Conservation (phyloP, 2,888 invertebrate species). For the Eustalomyia histrio region DNA sequence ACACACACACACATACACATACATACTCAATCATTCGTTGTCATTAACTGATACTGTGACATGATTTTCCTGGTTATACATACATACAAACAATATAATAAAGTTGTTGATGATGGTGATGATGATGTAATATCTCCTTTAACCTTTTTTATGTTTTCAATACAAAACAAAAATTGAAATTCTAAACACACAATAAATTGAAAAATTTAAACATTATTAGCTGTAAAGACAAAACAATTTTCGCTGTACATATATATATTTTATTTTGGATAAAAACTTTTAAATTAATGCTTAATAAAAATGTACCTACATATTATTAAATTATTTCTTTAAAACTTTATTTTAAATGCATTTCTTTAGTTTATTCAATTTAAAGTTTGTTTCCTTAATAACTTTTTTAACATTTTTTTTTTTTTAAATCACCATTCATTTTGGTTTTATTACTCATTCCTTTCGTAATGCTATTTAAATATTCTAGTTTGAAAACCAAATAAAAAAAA, state of each 20-base stretch:
- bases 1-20: background rate
- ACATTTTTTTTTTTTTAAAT: slow-evolving; percentile 2
- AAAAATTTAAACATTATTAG: background rate
- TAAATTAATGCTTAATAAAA: background rate
- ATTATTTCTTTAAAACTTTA: slow-evolving; percentile 2
- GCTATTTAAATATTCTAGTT: background rate
- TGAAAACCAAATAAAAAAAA: background rate
- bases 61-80: background rate
- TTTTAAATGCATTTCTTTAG: background rate
- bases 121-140: background rate
- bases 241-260: background rate
- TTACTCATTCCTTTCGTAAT: background rate
- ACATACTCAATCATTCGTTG: background rate
- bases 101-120: no score
- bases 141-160: background rate
- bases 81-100: background rate
- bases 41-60: background rate
- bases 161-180: background rate
- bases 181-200: slow-evolving; percentile 4
- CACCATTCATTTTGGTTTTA: background rate
- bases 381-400: background rate
- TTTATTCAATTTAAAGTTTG: background rate
- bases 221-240: background rate
- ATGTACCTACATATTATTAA: background rate
- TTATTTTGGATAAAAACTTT: background rate